Conservation (phyloP, 2,888 invertebrate genomes). For the Clanis bilineata region DNA sequence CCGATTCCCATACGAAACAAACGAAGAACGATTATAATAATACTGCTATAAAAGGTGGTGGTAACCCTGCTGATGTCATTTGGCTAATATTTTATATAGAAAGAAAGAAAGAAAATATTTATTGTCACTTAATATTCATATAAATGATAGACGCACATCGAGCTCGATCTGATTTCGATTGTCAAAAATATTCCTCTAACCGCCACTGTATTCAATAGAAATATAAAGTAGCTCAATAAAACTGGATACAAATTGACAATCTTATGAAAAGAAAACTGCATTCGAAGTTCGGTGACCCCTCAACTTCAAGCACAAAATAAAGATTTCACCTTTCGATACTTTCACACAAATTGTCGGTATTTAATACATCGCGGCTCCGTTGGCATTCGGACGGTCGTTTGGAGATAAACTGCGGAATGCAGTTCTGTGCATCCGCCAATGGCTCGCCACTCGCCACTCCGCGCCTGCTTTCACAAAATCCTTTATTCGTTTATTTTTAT, state of each 20-base stretch:
- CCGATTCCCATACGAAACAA: too few relatives aligned
- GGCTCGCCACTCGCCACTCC: conserved; percentile 22
- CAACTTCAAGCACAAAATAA: not conserved
- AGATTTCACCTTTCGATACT: conserved; percentile 4
- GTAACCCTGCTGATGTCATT: too few relatives aligned
- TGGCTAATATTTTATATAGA: too few relatives aligned
- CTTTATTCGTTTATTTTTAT: conserved; percentile 7
- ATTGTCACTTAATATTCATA: too few relatives aligned
- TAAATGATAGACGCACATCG: too few relatives aligned
- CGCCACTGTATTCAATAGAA: too few relatives aligned
- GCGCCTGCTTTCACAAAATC: conserved; percentile 16
- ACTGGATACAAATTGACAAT: not conserved
- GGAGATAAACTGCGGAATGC: conserved; percentile 42
- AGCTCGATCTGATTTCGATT: too few relatives aligned
- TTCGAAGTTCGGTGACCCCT: not conserved
- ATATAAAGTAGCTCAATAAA: not conserved
- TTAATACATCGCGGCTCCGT: conserved; percentile 6
- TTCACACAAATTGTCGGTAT: conserved; percentile 18
- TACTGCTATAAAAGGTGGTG: too few relatives aligned
- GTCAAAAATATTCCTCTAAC: too few relatives aligned
- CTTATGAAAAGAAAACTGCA: not conserved
- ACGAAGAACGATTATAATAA: too few relatives aligned
- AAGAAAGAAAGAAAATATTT: too few relatives aligned
- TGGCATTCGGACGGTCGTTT: conserved; percentile 10
- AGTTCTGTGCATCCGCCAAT: conserved; percentile 33